Conservation (phyloP, 2,888 invertebrate genomes). For the Brachypterus glaber region DNA sequence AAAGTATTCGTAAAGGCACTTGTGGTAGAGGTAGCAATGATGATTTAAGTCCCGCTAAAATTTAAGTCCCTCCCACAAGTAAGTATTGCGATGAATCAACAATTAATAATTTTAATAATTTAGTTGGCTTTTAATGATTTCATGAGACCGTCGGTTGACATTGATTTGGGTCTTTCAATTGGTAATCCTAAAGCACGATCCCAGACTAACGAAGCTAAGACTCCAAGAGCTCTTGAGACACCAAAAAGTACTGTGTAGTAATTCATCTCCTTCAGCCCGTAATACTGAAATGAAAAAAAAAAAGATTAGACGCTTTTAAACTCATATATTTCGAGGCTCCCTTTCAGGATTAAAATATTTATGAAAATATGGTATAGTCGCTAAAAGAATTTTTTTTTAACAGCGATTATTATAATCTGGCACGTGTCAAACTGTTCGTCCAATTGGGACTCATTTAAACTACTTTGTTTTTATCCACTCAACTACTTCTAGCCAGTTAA, state of each 20-base stretch:
- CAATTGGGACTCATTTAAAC: too few relatives aligned
- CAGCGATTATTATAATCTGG: too few relatives aligned
- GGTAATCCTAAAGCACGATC: slow-evolving; percentile 77
- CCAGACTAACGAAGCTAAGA: slow-evolving; percentile 76
- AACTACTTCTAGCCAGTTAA: too few relatives aligned
- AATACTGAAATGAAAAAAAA: slow-evolving; percentile 52
- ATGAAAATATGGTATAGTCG: too few relatives aligned
- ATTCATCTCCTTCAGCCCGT: slow-evolving; percentile 84
- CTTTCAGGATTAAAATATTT: too few relatives aligned
- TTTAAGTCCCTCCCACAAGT: slow-evolving; percentile 6
- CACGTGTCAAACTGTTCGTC: too few relatives aligned
- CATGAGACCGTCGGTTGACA: slow-evolving; percentile 63
- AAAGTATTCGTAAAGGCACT: slow-evolving; percentile 7
- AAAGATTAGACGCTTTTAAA: slow-evolving; percentile 5
- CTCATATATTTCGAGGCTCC: too few relatives aligned
- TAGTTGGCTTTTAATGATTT: slow-evolving; percentile 24
- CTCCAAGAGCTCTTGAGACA: slow-evolving; percentile 80
- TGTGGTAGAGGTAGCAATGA: slow-evolving; percentile 9
- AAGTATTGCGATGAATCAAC: slow-evolving; percentile 2
- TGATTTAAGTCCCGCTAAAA: slow-evolving; percentile 5
- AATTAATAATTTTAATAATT: slow-evolving; percentile 8
- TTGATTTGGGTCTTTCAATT: slow-evolving; percentile 79
- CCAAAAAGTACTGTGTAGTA: slow-evolving; percentile 92
- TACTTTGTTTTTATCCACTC: too few relatives aligned
- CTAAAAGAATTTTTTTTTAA: too few relatives aligned